Conservation (phyloP, 2,113 vertebrate genomes). For the Geococcyx californianus region DNA sequence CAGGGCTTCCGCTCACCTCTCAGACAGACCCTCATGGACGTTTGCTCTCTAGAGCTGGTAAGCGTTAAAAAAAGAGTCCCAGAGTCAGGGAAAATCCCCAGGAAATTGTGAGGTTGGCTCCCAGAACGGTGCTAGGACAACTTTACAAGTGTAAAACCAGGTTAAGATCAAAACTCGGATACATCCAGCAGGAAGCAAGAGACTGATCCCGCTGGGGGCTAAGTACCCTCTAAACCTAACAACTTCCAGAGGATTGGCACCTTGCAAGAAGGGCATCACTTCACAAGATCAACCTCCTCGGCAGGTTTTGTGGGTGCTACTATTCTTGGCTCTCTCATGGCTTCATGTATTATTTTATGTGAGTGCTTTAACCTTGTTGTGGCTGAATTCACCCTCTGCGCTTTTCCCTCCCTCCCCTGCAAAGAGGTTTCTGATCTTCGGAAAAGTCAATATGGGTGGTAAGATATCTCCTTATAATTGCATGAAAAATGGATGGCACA, state of each 20-base stretch:
- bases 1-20: neutral
- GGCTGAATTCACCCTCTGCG: neutral
- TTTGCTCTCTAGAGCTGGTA: neutral
- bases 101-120: neutral
- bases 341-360: constrained; percentile 16
- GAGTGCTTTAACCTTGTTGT: constrained; percentile 27
- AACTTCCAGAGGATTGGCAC: constrained; percentile 14
- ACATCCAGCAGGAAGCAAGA: constrained; percentile 21
- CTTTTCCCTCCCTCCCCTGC: neutral
- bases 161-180: neutral
- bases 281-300: constrained; percentile 6
- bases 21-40: neutral
- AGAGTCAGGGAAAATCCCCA: neutral
- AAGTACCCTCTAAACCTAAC: constrained; percentile 52
- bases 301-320: constrained; percentile 29
- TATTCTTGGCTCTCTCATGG: constrained; percentile 36
- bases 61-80: neutral
- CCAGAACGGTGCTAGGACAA: constrained; percentile 9
- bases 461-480: neutral
- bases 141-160: constrained; percentile 46
- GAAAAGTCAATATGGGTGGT: constrained; percentile 36
- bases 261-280: neutral
- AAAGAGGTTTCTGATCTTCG: constrained; percentile 17
- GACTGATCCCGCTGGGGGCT: constrained; percentile 30
- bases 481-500: neutral